Evolutionary conservation across 2,113 vertebrate species (phyloP).

Genomic region (Percina caprodes): DNA sequence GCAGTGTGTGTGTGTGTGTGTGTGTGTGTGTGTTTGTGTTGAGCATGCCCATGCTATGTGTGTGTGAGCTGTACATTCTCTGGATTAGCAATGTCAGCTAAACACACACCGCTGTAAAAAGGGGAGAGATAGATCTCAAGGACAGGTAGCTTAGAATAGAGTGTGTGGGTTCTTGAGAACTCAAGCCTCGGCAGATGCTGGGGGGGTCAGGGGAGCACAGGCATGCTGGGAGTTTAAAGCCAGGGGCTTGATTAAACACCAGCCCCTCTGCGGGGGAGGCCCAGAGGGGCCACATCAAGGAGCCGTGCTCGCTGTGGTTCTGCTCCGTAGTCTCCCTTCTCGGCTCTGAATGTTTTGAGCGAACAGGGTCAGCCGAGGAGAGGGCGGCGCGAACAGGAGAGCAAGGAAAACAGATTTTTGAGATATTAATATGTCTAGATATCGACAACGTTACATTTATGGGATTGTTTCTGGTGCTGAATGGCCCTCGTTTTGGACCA

Average conservation of each 20-base stretch:
- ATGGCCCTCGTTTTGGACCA: too few relatives aligned
- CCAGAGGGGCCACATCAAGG: slow-evolving; percentile 60
- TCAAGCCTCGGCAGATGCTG: slow-evolving; percentile 69
- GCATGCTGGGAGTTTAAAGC: slow-evolving; percentile 71
- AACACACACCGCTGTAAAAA: slow-evolving; percentile 32
- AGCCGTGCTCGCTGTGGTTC: slow-evolving; percentile 40
- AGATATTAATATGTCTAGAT: not conserved
- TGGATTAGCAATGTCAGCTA: slow-evolving; percentile 57
- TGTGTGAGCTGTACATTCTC: slow-evolving; percentile 18
- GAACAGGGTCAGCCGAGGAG: slow-evolving; percentile 13
- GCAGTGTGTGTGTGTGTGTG: not conserved
- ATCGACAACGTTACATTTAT: too few relatives aligned
- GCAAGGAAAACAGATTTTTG: slow-evolving; percentile 10
- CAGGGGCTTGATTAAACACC: slow-evolving; percentile 80
- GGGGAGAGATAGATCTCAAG: slow-evolving; percentile 52
- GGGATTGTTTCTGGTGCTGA: too few relatives aligned
- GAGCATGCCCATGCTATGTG: too few relatives aligned
- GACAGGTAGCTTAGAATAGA: slow-evolving; percentile 74
- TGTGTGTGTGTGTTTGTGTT: slow-evolving; percentile 32
- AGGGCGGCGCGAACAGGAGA: not conserved
- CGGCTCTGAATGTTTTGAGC: not conserved
- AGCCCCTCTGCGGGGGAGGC: slow-evolving; percentile 56
- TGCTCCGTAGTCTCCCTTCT: slow-evolving; percentile 31
- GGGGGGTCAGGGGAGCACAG: slow-evolving; percentile 59
- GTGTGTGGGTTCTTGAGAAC: slow-evolving; percentile 34